A percentile compares a stretch with the other conserved stretches of the same genome.
Conservation (phyloP, 1,140 invertebrate genomes). For the Heliconius nattereri region DNA sequence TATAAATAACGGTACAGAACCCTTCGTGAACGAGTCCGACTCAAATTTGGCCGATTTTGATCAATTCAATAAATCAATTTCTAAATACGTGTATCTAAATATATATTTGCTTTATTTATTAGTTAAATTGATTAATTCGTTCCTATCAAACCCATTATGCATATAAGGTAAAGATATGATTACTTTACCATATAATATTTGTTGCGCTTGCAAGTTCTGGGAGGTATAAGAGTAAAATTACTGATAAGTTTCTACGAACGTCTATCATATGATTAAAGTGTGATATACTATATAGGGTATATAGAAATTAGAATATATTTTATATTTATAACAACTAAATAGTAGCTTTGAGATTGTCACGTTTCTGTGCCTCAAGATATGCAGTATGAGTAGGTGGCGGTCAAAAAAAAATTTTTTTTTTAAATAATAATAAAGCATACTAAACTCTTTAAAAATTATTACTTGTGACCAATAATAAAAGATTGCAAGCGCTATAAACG, state of each 20-base stretch:
- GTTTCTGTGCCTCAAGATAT: no score
- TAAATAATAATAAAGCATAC: background rate
- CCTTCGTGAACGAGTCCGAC: no score
- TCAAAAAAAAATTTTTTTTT: background rate
- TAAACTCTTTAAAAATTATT: background rate
- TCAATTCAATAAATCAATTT: background rate
- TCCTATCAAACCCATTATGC: background rate
- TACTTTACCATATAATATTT: background rate
- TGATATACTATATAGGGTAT: no score
- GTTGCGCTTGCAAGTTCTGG: background rate
- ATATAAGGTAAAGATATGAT: background rate
- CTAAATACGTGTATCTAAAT: background rate
- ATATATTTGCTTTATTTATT: background rate
- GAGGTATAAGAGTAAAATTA: background rate
- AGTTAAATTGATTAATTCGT: background rate
- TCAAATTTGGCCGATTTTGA: no score
- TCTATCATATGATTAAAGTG: no score
- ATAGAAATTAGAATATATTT: no score
- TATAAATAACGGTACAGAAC: no score
- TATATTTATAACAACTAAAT: no score
- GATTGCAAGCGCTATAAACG: conserved; percentile 4
- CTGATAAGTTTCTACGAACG: background rate
- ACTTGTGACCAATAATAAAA: background rate
- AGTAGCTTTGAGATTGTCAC: no score
- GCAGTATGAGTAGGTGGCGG: no score